phyloP scores from a whole-genome alignment of 2,113 vertebrate species.

The Centropristis striata region DNA sequence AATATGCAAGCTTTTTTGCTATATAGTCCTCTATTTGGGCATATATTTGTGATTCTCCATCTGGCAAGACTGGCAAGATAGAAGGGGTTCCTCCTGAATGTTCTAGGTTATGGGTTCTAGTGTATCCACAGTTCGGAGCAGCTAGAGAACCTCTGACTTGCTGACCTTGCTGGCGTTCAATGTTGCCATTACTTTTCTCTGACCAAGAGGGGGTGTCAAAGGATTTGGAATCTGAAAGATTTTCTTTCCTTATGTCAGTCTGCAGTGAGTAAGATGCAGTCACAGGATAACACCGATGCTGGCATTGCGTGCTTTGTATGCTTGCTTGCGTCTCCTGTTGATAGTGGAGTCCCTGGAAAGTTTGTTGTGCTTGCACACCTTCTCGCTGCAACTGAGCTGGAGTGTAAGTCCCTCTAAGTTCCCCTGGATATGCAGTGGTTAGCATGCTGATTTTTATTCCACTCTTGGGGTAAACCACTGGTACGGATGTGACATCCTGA shows the following conservation, averaged over 20 bases:
- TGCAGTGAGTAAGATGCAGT: neutral
- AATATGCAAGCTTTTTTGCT: rapidly evolving
- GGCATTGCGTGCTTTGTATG: no score
- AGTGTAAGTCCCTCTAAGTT: neutral
- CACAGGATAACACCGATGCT: neutral
- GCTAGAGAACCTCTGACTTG: neutral
- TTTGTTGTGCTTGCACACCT: neutral
- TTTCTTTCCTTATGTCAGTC: neutral
- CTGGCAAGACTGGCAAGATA: no score
- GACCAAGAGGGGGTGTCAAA: rapidly evolving
- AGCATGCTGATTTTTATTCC: neutral
- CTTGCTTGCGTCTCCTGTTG: neutral
- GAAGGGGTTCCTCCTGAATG: neutral
- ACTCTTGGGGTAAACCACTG: neutral
- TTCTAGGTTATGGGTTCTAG: neutral
- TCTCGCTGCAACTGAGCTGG: neutral
- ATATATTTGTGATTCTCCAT: neutral
- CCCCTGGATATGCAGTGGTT: neutral
- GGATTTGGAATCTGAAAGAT: neutral
- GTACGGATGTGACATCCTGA: neutral
- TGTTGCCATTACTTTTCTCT: neutral
- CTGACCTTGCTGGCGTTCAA: neutral
- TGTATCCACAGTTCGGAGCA: neutral
- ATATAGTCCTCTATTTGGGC: neutral
- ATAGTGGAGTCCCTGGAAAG: neutral